These are phyloP conservation scores for Congeria kusceri DNA, from an alignment of 2,888 invertebrate genomes.

Conservation along the genomic window DNA sequence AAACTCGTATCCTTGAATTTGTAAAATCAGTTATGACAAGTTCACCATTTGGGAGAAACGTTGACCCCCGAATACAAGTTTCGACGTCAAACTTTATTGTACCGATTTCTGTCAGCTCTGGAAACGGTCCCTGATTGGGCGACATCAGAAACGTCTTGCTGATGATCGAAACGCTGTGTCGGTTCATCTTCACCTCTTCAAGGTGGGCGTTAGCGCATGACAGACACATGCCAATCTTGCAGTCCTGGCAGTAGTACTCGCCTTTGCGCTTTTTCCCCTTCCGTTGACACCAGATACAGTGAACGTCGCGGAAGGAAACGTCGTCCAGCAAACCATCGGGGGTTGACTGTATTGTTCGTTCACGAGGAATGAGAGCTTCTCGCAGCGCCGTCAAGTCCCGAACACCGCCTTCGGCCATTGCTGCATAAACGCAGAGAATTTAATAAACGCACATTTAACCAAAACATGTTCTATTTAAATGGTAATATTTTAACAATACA, in stretches of 20 bases:
- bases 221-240: constrained; percentile 49
- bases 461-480: too few species aligned
- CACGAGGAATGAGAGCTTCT: background rate
- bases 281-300: constrained; percentile 50
- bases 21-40: constrained; percentile 49
- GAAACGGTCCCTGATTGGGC: constrained; percentile 61
- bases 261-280: constrained; percentile 32
- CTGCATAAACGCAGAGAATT: too few species aligned
- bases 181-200: constrained; percentile 40
- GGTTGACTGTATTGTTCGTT: background rate
- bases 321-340: constrained; percentile 7
- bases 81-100: constrained; percentile 59
- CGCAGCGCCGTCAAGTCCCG: background rate
- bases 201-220: constrained; percentile 42
- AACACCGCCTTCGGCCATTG: background rate
- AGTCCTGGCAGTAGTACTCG: constrained; percentile 55
- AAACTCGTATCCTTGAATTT: constrained; percentile 49
- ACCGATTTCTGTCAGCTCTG: constrained; percentile 51
- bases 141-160: constrained; percentile 44
- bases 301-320: constrained; percentile 23
- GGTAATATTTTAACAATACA: too few species aligned
- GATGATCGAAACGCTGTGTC: constrained; percentile 57
- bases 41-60: constrained; percentile 58
- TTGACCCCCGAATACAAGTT: constrained; percentile 40
- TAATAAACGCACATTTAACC: too few species aligned